Evolutionary conservation across 2,888 invertebrate genomes (phyloP).

Genomic region (Campaea margaritaria): DNA sequence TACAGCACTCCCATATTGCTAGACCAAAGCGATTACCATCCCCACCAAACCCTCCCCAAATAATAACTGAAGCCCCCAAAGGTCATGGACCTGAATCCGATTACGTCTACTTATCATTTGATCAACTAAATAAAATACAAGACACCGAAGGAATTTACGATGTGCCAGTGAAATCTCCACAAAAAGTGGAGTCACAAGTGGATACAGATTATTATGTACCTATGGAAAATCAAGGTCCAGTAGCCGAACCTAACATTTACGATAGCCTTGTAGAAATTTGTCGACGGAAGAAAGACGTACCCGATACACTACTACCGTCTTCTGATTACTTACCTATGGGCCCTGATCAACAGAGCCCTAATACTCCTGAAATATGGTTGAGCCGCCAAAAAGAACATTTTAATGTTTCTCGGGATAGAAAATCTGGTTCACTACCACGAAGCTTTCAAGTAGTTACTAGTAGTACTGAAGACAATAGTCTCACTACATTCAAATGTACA

Average conservation of each 20-base stretch:
- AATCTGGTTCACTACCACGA: conserved; percentile 91
- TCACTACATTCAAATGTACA: conserved; percentile 75
- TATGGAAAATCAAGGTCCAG: conserved; percentile 62
- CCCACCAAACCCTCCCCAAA: conserved; percentile 56
- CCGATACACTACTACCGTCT: conserved; percentile 50
- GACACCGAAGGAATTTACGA: conserved; percentile 75
- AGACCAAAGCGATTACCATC: conserved; percentile 71
- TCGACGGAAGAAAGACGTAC: conserved; percentile 67
- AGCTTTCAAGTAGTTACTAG: conserved; percentile 89
- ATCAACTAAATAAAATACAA: conserved; percentile 64
- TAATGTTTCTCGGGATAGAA: conserved; percentile 87
- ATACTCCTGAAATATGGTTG: conserved; percentile 89
- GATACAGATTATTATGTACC: conserved; percentile 68
- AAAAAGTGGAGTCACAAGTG: conserved; percentile 55
- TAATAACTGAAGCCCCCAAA: conserved; percentile 56
- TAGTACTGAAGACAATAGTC: conserved; percentile 76
- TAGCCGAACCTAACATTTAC: conserved; percentile 66
- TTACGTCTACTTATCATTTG: conserved; percentile 80
- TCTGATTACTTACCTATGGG: conserved; percentile 77
- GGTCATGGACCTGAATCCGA: conserved; percentile 74
- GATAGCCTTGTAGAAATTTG: conserved; percentile 75
- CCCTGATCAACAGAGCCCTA: conserved; percentile 82
- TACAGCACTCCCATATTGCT: conserved; percentile 61
- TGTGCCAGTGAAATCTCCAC: conserved; percentile 71
- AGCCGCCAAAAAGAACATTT: conserved; percentile 89